Conservation (phyloP, 2,888 invertebrate species). For the Steinernema scapterisci region DNA sequence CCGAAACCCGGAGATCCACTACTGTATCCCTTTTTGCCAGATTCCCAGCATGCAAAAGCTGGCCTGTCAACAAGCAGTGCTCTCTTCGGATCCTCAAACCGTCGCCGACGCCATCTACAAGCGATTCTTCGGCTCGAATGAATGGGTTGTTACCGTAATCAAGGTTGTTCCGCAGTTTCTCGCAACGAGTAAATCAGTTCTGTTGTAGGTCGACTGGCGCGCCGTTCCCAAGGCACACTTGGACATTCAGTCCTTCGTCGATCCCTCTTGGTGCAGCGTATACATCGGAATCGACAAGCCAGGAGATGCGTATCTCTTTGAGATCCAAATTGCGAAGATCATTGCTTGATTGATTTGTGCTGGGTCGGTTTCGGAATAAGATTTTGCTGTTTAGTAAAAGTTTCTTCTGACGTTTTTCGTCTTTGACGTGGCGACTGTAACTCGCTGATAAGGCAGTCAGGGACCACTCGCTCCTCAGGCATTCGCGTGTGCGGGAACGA, state of each 20-base stretch:
- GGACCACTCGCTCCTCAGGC: too few relatives aligned
- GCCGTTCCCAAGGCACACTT: conserved; percentile 9
- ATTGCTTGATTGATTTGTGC: neutral
- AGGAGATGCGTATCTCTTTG: neutral
- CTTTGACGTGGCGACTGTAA: neutral
- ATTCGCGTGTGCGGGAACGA: too few relatives aligned
- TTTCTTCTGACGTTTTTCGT: neutral
- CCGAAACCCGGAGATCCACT: neutral
- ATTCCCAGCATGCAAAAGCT: neutral
- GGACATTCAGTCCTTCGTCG: neutral
- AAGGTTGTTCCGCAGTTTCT: too few relatives aligned
- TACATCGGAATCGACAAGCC: conserved; percentile 19
- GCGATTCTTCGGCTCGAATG: neutral
- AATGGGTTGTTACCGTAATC: conserved; percentile 21
- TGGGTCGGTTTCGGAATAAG: too few relatives aligned
- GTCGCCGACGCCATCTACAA: conserved; percentile 5
- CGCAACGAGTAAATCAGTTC: neutral
- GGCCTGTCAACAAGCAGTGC: neutral
- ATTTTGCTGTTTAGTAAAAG: neutral
- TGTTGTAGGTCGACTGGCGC: conserved; percentile 9
- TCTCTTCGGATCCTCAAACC: neutral
- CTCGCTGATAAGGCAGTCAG: neutral
- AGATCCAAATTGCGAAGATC: conserved; percentile 14
- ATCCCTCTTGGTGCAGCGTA: conserved; percentile 24
- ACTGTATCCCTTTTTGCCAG: conserved; percentile 14